These are phyloP conservation scores for Bombus balteatus DNA, from an alignment of 1,140 invertebrate genomes.

Conservation along the genomic window DNA sequence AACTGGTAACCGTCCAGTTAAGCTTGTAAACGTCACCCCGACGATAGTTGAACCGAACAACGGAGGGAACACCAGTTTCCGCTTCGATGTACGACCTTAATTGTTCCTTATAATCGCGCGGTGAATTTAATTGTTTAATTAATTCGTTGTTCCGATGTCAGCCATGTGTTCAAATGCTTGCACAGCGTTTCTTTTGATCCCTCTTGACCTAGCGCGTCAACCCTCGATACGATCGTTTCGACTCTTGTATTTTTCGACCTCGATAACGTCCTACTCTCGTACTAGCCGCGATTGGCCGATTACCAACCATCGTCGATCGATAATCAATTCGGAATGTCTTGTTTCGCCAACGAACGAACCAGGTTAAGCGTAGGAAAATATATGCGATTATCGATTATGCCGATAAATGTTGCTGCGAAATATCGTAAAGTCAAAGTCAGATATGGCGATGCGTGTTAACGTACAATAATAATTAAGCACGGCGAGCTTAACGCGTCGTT, in stretches of 20 bases:
- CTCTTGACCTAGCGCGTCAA: background rate
- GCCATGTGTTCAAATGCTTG: background rate
- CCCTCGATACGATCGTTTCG: background rate
- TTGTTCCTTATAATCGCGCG: constrained; percentile 25
- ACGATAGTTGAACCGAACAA: constrained; percentile 48
- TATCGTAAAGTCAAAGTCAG: background rate
- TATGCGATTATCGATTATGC: no score
- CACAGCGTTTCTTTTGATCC: background rate
- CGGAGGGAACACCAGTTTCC: constrained; percentile 17
- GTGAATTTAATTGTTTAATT: constrained; percentile 42
- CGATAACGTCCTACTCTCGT: no score
- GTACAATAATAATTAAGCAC: background rate
- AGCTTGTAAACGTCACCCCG: constrained; percentile 54
- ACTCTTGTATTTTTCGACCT: no score
- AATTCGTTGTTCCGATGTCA: constrained; percentile 11
- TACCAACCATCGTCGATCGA: no score
- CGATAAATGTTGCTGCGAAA: background rate
- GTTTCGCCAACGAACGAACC: no score
- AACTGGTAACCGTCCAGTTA: constrained; percentile 41
- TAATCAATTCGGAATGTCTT: no score
- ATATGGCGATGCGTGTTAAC: background rate
- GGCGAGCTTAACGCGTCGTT: no score
- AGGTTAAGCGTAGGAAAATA: background rate
- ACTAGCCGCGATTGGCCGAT: background rate
- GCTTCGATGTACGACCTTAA: constrained; percentile 29